A percentile compares a stretch with the other conserved stretches of the same genome.
Evolutionary conservation across 2,113 vertebrate species (phyloP).

Genomic region (Grus americana): DNA sequence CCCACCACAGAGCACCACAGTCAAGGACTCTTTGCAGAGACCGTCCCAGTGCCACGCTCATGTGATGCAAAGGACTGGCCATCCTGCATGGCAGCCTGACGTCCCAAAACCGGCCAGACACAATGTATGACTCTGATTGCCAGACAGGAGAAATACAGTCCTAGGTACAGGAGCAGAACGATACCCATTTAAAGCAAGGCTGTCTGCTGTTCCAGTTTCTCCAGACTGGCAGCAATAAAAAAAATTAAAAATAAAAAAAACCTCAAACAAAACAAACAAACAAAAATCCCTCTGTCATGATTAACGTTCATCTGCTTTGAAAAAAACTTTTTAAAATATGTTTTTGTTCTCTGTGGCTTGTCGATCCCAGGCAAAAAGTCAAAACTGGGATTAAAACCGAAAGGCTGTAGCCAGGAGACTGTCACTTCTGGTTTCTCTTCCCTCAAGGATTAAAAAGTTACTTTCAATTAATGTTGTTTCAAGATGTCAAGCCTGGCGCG

Average conservation of each 20-base stretch:
- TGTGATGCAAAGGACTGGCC: not conserved
- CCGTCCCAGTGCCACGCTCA: not conserved
- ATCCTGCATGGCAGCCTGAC: not conserved
- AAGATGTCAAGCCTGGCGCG: not conserved
- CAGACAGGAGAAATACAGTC: not conserved
- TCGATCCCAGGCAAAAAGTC: conserved; percentile 37
- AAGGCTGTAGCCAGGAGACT: conserved; percentile 36
- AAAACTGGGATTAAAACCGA: conserved; percentile 35
- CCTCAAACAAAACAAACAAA: not conserved
- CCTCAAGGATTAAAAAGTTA: conserved; percentile 22
- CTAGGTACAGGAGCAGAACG: not conserved
- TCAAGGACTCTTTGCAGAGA: not conserved
- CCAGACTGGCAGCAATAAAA: not conserved
- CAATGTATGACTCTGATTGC: not conserved
- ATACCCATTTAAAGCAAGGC: not conserved
- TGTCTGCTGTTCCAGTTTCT: not conserved
- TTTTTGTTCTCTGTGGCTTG: conserved; percentile 51
- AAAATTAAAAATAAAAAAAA: not conserved
- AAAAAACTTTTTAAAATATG: conserved; percentile 38
- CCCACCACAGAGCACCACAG: not conserved
- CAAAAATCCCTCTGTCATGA: not conserved
- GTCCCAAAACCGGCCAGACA: not conserved
- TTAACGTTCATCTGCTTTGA: conserved; percentile 36
- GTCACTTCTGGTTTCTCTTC: conserved; percentile 47
- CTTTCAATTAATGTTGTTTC: conserved; percentile 47